Evolutionary conservation across 2,797 vertebrate genomes (phyloP).

Genomic region (Sciaenops ocellatus): DNA sequence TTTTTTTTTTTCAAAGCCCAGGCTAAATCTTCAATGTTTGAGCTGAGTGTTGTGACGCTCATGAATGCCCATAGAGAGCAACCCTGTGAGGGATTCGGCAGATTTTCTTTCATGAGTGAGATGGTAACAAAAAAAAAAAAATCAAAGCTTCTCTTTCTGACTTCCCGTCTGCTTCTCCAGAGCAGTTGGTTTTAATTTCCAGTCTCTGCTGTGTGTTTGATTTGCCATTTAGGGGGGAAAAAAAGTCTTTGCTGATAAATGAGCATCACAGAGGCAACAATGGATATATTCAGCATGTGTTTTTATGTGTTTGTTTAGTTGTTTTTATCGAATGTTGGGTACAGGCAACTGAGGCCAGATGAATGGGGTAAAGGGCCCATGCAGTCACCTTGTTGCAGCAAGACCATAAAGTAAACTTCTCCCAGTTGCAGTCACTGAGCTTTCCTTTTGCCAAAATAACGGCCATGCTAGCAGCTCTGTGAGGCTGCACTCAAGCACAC

Average conservation of each 20-base stretch:
- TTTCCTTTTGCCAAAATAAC: constrained; percentile 24
- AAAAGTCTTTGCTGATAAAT: constrained; percentile 69
- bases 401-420: constrained; percentile 41
- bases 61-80: constrained; percentile 38
- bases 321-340: constrained; percentile 50
- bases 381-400: constrained; percentile 50
- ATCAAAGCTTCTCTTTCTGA: constrained; percentile 58
- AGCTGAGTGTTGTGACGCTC: constrained; percentile 47
- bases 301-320: constrained; percentile 66
- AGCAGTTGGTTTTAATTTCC: constrained; percentile 82
- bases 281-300: constrained; percentile 66
- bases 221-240: constrained; percentile 48
- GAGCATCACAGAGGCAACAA: constrained; percentile 68
- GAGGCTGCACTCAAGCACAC: neutral
- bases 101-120: constrained; percentile 68
- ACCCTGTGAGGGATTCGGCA: constrained; percentile 52
- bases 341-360: constrained; percentile 47
- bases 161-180: constrained; percentile 38
- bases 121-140: constrained; percentile 42
- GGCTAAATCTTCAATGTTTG: constrained; percentile 46
- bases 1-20: constrained; percentile 30
- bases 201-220: constrained; percentile 64
- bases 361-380: constrained; percentile 46
- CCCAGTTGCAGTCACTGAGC: constrained; percentile 18
- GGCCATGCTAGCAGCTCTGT: neutral